Evolutionary conservation across 1,140 invertebrate species (phyloP).

Genomic region (Heliconius eleuchia): DNA sequence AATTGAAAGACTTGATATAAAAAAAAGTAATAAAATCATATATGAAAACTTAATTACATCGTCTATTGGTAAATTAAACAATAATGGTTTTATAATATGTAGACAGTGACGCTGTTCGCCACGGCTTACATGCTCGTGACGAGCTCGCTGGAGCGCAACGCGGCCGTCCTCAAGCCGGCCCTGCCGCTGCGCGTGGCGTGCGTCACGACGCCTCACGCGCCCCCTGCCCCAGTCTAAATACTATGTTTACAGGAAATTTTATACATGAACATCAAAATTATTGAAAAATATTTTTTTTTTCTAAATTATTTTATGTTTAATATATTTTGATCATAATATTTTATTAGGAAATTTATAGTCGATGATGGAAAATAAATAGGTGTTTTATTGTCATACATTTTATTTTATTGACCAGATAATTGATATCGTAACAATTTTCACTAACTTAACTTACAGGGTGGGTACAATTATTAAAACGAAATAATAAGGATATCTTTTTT

Average conservation of each 20-base stretch:
- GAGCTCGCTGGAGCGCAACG: slow-evolving; percentile 49
- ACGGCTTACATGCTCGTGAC: slow-evolving; percentile 58
- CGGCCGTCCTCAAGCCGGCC: slow-evolving; percentile 44
- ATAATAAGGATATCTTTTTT: slow-evolving; percentile 69
- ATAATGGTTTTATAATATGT: slow-evolving; percentile 11
- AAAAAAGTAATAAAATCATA: too few species aligned
- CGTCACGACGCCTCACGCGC: slow-evolving; percentile 33
- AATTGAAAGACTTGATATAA: too few species aligned
- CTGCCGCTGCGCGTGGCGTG: slow-evolving; percentile 59
- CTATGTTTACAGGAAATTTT: neutral
- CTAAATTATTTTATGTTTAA: neutral
- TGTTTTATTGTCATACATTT: slow-evolving; percentile 43
- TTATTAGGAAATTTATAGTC: neutral
- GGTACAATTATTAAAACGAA: slow-evolving; percentile 48
- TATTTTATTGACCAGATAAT: slow-evolving; percentile 45
- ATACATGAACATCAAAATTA: neutral
- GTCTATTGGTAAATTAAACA: neutral
- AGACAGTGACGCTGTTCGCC: slow-evolving; percentile 66
- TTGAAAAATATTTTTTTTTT: neutral
- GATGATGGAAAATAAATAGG: slow-evolving; percentile 37
- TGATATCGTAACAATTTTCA: slow-evolving; percentile 42
- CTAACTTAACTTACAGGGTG: slow-evolving; percentile 36
- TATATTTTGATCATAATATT: neutral
- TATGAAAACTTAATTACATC: too few species aligned
- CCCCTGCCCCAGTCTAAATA: slow-evolving; percentile 12